Evolutionary conservation across 1,140 invertebrate genomes (phyloP).

Genomic region (Drosophila pandora): DNA sequence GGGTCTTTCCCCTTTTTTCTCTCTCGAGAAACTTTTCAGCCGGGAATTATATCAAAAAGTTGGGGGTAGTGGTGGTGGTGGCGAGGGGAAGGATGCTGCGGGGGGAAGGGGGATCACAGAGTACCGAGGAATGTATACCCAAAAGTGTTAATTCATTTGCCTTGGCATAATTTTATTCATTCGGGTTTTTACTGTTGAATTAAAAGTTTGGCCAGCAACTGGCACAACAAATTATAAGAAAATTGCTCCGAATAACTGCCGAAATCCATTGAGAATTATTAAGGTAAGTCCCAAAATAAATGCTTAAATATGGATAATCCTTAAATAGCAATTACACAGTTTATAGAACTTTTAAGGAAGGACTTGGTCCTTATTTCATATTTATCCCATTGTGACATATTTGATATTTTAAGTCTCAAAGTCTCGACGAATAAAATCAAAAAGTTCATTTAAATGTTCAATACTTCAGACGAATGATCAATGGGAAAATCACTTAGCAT

Average conservation of each 20-base stretch:
- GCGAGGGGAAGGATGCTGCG: conserved; percentile 17
- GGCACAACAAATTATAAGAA: conserved; percentile 65
- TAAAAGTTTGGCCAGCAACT: conserved; percentile 69
- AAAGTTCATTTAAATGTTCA: conserved; percentile 29
- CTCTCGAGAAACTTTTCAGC: conserved; percentile 51
- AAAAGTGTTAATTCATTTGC: conserved; percentile 79
- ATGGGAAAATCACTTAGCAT: conserved; percentile 44
- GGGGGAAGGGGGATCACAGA: not conserved
- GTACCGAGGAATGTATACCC: conserved; percentile 23
- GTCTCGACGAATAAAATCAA: conserved; percentile 21
- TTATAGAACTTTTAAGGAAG: too few relatives aligned
- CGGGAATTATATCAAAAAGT: conserved; percentile 50
- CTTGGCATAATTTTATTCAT: conserved; percentile 69
- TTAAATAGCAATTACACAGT: not conserved
- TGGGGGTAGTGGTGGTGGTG: not conserved
- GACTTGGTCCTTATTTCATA: too few relatives aligned
- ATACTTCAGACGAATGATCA: conserved; percentile 42
- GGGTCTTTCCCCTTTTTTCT: conserved; percentile 19
- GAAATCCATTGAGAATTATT: conserved; percentile 28
- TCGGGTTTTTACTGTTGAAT: conserved; percentile 51
- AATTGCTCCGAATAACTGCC: conserved; percentile 41
- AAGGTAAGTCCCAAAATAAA: conserved; percentile 10
- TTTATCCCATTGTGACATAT: too few relatives aligned
- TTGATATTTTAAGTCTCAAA: not conserved
- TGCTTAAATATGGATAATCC: not conserved